Evolutionary conservation across 2,113 vertebrate genomes (phyloP), one percentile per base, ranked within the genome.

Genomic region (Bombycilla garrulus): DNA sequence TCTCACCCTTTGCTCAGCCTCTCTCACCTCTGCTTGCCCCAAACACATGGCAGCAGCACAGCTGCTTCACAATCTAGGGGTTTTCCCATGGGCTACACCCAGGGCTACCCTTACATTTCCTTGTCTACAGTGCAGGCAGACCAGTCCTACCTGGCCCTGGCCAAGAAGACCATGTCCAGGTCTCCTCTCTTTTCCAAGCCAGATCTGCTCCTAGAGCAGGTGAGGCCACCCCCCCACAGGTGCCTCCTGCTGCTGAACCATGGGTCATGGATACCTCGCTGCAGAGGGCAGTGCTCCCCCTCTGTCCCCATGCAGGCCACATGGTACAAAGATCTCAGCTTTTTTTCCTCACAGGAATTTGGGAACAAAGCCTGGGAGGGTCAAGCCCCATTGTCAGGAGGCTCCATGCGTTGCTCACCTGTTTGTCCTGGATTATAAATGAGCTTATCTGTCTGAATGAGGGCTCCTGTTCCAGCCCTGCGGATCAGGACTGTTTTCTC

Each of bases 401-500:
- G 78, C 50, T 70, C 47, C 21, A 1, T 6, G 42, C 2, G 8
- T 5, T 5, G 6, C 92, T 92, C 51, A 85, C 83, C 95, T 80
- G 62, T 85, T 48, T 92, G 56, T 57, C 96, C 96, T 7, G 96
- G 96, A 2, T 38, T 95, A 18, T 98, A 97, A 67, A 94, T 0
- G 1, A 93, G 81, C 54, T 97, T 97, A 47, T 98, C 97, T 3
- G 42, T 90, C 79, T 98, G 97, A 33, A 98, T 87, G 56, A 98
- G 97, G 8, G 95, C 71, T 38, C 97, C 95, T 8, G 58, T 92
- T 15, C 54, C 66, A 86, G 92, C 38, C 88, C 88, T 97, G 67
- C 64, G 93, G 71, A 98, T 98, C 33, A 98, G 78, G 62, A 97
- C 96, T 1, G 57, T 65, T 70, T 97, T 98, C 86, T 93, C 91